phyloP scores from a whole-genome alignment of 1,140 invertebrate genomes.

The Capitella teleta region DNA sequence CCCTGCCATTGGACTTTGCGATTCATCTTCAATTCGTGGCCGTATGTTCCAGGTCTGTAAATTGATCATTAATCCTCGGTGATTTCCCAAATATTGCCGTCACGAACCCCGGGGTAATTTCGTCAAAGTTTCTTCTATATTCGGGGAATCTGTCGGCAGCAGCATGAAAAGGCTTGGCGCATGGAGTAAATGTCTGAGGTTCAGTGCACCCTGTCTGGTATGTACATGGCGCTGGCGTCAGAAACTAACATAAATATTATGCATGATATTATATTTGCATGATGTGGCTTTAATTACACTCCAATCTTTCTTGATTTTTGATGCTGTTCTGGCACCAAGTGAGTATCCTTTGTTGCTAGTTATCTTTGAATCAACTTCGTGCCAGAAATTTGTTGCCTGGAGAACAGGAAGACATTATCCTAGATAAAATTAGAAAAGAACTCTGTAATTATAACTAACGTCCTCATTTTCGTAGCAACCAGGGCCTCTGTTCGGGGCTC shows the following conservation, averaged over 20 bases:
- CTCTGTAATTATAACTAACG: no score
- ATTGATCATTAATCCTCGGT: background rate
- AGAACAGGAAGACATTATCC: no score
- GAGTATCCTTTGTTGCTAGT: conserved; percentile 32
- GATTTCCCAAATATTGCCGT: background rate
- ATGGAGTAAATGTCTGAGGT: conserved; percentile 18
- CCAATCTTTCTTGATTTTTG: conserved; percentile 16
- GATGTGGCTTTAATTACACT: conserved; percentile 12
- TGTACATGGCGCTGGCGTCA: conserved; percentile 25
- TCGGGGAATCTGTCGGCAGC: conserved; percentile 31
- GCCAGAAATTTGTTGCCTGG: conserved; percentile 33
- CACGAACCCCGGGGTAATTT: conserved; percentile 31
- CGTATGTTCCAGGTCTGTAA: conserved; percentile 34
- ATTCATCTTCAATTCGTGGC: conserved; percentile 24
- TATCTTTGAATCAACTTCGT: conserved; percentile 25
- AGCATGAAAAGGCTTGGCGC: conserved; percentile 29
- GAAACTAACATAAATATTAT: background rate
- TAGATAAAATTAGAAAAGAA: no score
- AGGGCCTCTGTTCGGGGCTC: conserved; percentile 29
- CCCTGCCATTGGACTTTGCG: conserved; percentile 38
- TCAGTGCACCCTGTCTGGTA: conserved; percentile 28
- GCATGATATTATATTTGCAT: background rate
- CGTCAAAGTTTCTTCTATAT: conserved; percentile 23
- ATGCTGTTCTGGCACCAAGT: conserved; percentile 31
- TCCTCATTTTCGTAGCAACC: conserved; percentile 37